Base-by-base conservation (phyloP, 1,140 invertebrate species). In the Caenorhabditis latens region DNA sequence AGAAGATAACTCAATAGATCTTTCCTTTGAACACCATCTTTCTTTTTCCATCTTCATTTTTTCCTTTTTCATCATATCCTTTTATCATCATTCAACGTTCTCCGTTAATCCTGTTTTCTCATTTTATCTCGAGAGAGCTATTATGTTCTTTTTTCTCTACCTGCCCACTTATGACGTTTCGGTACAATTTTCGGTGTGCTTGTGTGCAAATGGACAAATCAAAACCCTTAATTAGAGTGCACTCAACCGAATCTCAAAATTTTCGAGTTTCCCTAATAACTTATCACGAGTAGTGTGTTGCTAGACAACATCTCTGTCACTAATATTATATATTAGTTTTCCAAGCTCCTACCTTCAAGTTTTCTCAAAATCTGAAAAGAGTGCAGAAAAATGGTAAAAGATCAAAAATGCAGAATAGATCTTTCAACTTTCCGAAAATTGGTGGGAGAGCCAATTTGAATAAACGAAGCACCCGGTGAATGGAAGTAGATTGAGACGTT, bases 1-100 rank as follows among this genome's bases (percentile, higher is more conserved):
- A 50, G 71, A 50, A 50, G 46, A 50, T 79, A 48, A 50, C 71
- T 50, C 43, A 50, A 50, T 50, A 79, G 46, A 79, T 79, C 71
- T n/a, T 21, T 50, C 71, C 9, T 53, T 24, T 32, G 46, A 79
- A 79, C 43, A 46, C 40, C 65, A 71, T 71, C 40, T n/a, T 79
- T n/a, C 46, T 46, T 71, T 46, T 71, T 71, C 21, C 14, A 24
- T 53, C 24, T 24, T 50, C 46, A 53, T 50, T 79, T 50, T 79
- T 24, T 50, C n/a, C 21, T 79, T 42, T 24, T 79, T 24, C 65
- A 63, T 71, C 40, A 43, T 71, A 71, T 71, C 40, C 65, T 46
- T 79, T 79, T 79, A 79, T 79, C 19, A 79, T 79, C 19, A 50
- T 79, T 53, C 46, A 50, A 79, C 71, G 71, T 79, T 79, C 71